Percentiles rank a stretch among this genome's conserved stretches.
phyloP scores from a whole-genome alignment of 1,140 invertebrate species.

The Dolichoris vasculosae region DNA sequence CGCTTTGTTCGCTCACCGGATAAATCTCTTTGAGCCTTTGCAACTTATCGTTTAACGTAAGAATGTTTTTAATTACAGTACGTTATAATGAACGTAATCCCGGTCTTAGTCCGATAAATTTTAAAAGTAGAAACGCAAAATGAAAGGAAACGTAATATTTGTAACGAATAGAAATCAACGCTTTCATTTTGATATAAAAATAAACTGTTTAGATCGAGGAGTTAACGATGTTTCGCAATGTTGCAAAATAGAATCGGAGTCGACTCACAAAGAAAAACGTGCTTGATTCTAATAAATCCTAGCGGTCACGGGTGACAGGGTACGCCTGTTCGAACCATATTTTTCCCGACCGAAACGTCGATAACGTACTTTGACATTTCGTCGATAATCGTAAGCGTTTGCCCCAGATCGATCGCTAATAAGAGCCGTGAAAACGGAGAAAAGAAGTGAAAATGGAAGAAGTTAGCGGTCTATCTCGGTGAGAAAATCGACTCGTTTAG shows the following conservation, averaged over 20 bases:
- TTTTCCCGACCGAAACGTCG: background rate
- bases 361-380: background rate
- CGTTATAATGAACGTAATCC: background rate
- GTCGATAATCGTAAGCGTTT: background rate
- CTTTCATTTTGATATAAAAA: constrained; percentile 43
- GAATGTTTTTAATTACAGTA: background rate
- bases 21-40: background rate
- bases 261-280: background rate
- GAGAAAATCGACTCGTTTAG: background rate
- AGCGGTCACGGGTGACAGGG: constrained; percentile 30
- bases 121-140: background rate
- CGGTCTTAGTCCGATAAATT: background rate
- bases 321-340: background rate
- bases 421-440: background rate
- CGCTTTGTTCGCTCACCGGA: too few species aligned
- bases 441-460: constrained; percentile 2
- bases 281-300: background rate
- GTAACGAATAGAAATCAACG: constrained; percentile 35
- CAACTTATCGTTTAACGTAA: too few species aligned
- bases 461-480: too few species aligned
- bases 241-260: constrained; percentile 14
- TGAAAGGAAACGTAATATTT: constrained; percentile 31
- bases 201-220: constrained; percentile 13
- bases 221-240: constrained; percentile 25
- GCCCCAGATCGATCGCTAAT: background rate